phyloP scores from a whole-genome alignment of 2,113 vertebrate genomes.

The Coracopsis vasa region DNA sequence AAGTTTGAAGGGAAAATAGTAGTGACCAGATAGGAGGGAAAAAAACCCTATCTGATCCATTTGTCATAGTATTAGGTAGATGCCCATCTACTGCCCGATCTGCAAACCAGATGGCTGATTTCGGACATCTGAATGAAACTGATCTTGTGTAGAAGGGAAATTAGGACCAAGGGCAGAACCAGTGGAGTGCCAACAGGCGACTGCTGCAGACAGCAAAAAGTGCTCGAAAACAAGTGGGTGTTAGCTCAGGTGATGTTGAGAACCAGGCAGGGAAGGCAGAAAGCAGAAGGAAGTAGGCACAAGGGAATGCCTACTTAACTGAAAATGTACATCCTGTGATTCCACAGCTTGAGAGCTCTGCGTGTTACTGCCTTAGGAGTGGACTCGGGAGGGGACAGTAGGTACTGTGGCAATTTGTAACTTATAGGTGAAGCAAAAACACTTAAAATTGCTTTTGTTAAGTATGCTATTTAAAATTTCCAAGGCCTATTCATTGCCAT shows the following conservation, averaged over 20 bases:
- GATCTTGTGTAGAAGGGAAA: fast-evolving
- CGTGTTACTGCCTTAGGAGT: neutral
- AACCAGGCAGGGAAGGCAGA: neutral
- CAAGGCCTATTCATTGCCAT: neutral
- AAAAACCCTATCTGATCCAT: neutral
- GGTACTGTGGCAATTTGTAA: neutral
- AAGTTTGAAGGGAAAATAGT: neutral
- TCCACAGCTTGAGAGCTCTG: neutral
- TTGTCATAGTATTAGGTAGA: neutral
- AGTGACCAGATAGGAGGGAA: neutral
- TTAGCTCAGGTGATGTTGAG: neutral
- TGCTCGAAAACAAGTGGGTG: fast-evolving
- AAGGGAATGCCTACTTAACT: neutral
- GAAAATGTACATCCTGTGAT: neutral
- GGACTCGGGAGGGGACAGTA: neutral
- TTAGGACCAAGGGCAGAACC: neutral
- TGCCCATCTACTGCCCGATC: neutral
- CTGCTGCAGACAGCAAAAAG: neutral
- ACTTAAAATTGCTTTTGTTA: neutral
- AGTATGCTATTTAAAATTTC: neutral
- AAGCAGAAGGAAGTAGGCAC: neutral
- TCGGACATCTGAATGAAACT: neutral
- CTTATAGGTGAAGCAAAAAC: neutral
- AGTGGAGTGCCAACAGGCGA: neutral
- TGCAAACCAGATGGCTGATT: neutral